Percentiles rank a stretch among this genome's conserved stretches.
These are phyloP conservation scores for Tetheella fluctuosa DNA, from an alignment of 2,888 invertebrate species.

Conservation along the genomic window DNA sequence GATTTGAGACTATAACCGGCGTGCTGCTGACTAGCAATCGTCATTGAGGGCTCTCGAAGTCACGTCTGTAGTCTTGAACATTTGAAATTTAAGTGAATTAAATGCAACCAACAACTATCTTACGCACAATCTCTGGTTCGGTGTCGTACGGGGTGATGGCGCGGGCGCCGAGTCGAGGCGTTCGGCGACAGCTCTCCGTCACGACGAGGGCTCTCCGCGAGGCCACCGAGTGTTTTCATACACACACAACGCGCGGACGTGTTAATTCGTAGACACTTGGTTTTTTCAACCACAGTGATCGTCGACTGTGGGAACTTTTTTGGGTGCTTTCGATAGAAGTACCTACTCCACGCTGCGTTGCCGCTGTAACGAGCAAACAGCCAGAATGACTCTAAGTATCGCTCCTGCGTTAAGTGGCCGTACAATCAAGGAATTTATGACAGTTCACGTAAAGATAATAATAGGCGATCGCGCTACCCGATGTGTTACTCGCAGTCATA, in stretches of 20 bases:
- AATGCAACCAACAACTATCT: slow-evolving; percentile 73
- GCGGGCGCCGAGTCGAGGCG: slow-evolving; percentile 37
- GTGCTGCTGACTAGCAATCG: slow-evolving; percentile 58
- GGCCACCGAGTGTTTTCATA: slow-evolving; percentile 81
- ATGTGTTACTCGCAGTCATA: slow-evolving; percentile 54
- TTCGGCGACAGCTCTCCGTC: slow-evolving; percentile 73
- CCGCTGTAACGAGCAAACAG: slow-evolving; percentile 80
- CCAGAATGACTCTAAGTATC: slow-evolving; percentile 72
- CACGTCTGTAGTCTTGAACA: slow-evolving; percentile 44
- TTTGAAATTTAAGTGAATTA: slow-evolving; percentile 77
- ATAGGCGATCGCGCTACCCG: slow-evolving; percentile 61
- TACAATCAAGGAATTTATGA: slow-evolving; percentile 73
- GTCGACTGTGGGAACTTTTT: slow-evolving; percentile 83
- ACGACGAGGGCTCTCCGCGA: slow-evolving; percentile 75
- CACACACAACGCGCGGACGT: slow-evolving; percentile 80
- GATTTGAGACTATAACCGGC: slow-evolving; percentile 57
- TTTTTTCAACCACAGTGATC: slow-evolving; percentile 78
- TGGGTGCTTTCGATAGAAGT: slow-evolving; percentile 80
- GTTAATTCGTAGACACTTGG: slow-evolving; percentile 83
- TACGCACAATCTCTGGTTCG: slow-evolving; percentile 59
- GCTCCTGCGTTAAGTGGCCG: slow-evolving; percentile 78
- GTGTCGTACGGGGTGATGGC: slow-evolving; percentile 47
- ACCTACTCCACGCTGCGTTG: slow-evolving; percentile 66
- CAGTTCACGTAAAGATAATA: slow-evolving; percentile 63
- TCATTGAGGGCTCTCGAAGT: slow-evolving; percentile 52